phyloP scores from a whole-genome alignment of 2,888 invertebrate genomes.

The Linyphia triangularis region DNA sequence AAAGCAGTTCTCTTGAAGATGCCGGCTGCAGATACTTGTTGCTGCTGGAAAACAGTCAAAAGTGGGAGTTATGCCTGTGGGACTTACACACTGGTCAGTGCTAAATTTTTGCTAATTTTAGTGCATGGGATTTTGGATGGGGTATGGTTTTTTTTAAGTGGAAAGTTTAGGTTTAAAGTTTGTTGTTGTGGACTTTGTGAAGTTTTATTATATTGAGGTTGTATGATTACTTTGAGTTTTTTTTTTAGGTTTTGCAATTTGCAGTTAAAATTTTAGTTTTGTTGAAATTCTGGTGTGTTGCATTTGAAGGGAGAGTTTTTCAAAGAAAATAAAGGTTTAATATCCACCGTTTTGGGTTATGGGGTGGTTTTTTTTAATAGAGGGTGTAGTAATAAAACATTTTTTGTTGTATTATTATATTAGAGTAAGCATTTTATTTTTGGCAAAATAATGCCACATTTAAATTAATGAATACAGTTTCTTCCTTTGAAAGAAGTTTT shows the following conservation, averaged over 20 bases:
- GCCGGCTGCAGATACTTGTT: constrained; percentile 66
- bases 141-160: background rate
- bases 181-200: background rate
- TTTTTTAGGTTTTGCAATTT: too few species aligned
- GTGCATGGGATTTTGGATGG: background rate
- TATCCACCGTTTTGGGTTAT: background rate
- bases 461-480: too few species aligned
- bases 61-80: constrained; percentile 87
- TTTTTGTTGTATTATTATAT: background rate
- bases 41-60: constrained; percentile 83
- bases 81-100: constrained; percentile 84
- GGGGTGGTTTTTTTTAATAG: background rate
- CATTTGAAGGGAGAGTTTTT: background rate
- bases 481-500: too few species aligned
- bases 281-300: background rate
- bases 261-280: background rate
- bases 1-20: constrained; percentile 11
- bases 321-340: background rate
- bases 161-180: background rate
- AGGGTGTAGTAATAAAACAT: background rate
- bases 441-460: too few species aligned
- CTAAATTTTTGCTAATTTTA: background rate
- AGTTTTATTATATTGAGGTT: background rate
- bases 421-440: too few species aligned
- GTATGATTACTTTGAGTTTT: too few species aligned